phyloP scores from a whole-genome alignment of 2,113 vertebrate genomes.

The Marcusenius ussheri region DNA sequence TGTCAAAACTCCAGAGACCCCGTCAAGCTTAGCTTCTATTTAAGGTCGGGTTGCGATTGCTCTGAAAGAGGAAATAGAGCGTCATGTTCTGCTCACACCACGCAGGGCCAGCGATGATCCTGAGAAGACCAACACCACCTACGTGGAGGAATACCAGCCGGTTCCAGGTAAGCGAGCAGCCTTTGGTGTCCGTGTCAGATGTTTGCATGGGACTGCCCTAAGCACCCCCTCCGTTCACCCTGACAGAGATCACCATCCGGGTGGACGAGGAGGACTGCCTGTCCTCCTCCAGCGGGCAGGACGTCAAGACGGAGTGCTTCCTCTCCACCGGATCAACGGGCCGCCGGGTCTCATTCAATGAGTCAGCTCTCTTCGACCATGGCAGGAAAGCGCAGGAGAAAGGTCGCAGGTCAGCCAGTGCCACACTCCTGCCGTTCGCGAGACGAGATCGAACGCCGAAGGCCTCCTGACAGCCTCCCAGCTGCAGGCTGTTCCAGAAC shows the following conservation, averaged over 20 bases:
- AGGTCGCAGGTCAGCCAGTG: slow-evolving; percentile 71
- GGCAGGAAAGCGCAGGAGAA: slow-evolving; percentile 78
- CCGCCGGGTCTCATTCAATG: slow-evolving; percentile 92
- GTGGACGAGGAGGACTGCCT: slow-evolving; percentile 77
- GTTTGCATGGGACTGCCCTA: not conserved
- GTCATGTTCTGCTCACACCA: not conserved
- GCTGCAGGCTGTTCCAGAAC: not conserved
- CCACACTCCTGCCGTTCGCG: not conserved
- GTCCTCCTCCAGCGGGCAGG: slow-evolving; percentile 66
- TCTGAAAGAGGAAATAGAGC: not conserved
- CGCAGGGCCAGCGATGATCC: slow-evolving; percentile 82
- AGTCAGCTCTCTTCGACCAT: slow-evolving; percentile 82
- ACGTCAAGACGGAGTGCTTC: slow-evolving; percentile 75
- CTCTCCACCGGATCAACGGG: slow-evolving; percentile 70
- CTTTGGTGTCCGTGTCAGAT: not conserved
- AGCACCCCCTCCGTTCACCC: not conserved
- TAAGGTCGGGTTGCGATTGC: not conserved
- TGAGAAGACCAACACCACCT: slow-evolving; percentile 91
- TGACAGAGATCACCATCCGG: slow-evolving; percentile 75
- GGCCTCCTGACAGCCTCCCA: not conserved
- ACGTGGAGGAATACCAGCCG: slow-evolving; percentile 80
- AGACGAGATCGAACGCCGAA: not conserved
- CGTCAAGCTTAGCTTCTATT: not conserved
- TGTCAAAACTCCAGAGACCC: not conserved
- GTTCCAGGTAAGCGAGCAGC: slow-evolving; percentile 67